A percentile compares a stretch with the other conserved stretches of the same genome.
Evolutionary conservation across 2,113 vertebrate genomes (phyloP).

Genomic region (Hiodon alosoides): DNA sequence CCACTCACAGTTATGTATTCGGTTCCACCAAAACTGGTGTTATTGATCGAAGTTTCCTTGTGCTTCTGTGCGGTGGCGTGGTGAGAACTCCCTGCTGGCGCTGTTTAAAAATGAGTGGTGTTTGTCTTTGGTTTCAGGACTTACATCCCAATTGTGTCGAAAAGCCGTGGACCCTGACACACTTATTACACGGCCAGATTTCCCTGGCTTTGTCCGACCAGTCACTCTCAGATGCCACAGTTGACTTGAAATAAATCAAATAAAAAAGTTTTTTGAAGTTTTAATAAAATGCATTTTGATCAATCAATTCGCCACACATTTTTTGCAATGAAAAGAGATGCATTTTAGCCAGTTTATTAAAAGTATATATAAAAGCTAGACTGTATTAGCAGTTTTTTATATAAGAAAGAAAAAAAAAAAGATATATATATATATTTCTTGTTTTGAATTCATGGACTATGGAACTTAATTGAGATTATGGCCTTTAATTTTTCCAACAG

Average conservation of each 20-base stretch:
- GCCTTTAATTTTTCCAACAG: conserved; percentile 3
- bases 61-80: conserved; percentile 14
- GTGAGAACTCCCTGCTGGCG: conserved; percentile 25
- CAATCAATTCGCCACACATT: too few relatives aligned
- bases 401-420: neutral
- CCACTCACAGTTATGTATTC: conserved; percentile 51
- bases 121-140: conserved; percentile 48
- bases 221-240: conserved; percentile 44
- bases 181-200: conserved; percentile 51
- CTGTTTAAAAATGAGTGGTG: conserved; percentile 40
- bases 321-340: neutral
- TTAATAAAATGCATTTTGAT: too few relatives aligned
- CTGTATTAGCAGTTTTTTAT: neutral
- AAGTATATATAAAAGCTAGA: neutral
- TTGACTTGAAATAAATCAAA: conserved; percentile 23
- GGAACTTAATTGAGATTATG: conserved; percentile 11
- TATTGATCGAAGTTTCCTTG: conserved; percentile 49
- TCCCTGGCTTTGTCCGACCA: conserved; percentile 49
- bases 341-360: neutral
- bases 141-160: conserved; percentile 41
- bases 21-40: conserved; percentile 40
- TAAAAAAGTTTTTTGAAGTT: neutral
- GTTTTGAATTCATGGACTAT: neutral
- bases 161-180: conserved; percentile 58
- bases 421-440: neutral